A percentile compares a stretch with the other conserved stretches of the same genome.
These are phyloP conservation scores for Atta texana DNA, from an alignment of 1,140 invertebrate species.

Conservation along the genomic window DNA sequence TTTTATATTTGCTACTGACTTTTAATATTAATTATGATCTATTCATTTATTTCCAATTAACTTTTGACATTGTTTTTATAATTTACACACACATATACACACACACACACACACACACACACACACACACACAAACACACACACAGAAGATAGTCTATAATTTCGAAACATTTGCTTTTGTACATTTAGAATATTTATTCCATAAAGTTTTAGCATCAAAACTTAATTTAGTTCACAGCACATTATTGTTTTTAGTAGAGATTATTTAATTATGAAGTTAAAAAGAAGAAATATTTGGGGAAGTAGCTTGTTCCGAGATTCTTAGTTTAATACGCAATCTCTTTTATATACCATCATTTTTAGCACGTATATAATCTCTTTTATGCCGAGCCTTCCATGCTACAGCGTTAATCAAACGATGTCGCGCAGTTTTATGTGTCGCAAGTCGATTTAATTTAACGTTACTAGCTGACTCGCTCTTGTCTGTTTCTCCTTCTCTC, in stretches of 20 bases:
- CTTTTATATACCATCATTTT: conserved; percentile 18
- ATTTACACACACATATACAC: too few relatives aligned
- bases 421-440: conserved; percentile 20
- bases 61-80: too few relatives aligned
- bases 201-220: too few relatives aligned
- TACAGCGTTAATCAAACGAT: conserved; percentile 19
- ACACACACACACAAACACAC: too few relatives aligned
- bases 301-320: conserved; percentile 7
- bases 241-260: not conserved
- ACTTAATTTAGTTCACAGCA: too few relatives aligned
- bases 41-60: too few relatives aligned
- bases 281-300: conserved; percentile 13
- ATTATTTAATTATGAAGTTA: not conserved
- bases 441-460: conserved; percentile 45
- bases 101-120: too few relatives aligned
- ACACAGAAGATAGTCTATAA: too few relatives aligned
- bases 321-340: not conserved
- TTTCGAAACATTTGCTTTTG: too few relatives aligned
- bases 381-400: not conserved
- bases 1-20: too few relatives aligned
- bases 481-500: conserved; percentile 33
- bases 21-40: too few relatives aligned
- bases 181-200: too few relatives aligned
- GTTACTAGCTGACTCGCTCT: conserved; percentile 29
- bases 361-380: not conserved